These are phyloP conservation scores for Nibea coibor DNA, from an alignment of 2,113 vertebrate species.

Conservation along the genomic window DNA sequence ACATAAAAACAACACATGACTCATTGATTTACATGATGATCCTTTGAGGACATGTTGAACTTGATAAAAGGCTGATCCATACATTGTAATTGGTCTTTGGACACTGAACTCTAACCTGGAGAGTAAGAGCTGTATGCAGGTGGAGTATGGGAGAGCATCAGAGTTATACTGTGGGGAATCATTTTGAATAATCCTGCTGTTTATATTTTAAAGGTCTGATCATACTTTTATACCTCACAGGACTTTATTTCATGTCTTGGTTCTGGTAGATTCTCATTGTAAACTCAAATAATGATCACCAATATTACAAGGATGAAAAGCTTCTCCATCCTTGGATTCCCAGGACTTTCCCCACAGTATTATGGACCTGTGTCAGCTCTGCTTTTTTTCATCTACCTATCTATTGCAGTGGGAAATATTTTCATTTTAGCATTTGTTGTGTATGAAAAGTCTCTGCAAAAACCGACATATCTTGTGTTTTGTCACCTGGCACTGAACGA, in stretches of 20 bases:
- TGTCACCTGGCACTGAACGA: conserved; percentile 81
- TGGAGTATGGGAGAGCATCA: neutral
- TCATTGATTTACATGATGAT: neutral
- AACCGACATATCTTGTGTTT: conserved; percentile 79
- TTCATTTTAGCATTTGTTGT: conserved; percentile 74
- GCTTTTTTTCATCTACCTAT: conserved; percentile 69
- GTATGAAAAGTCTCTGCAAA: conserved; percentile 72
- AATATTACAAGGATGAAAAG: conserved; percentile 31
- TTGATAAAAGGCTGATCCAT: conserved; percentile 21
- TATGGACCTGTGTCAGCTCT: conserved; percentile 56
- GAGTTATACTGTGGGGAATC: neutral
- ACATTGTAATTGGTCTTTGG: neutral
- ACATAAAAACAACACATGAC: neutral
- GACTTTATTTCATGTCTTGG: neutral
- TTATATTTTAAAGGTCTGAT: neutral
- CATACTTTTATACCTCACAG: neutral
- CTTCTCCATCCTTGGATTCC: conserved; percentile 76
- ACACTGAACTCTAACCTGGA: neutral
- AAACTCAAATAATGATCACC: neutral
- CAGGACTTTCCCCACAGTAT: conserved; percentile 70
- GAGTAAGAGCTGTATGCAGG: neutral
- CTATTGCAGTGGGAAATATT: conserved; percentile 68
- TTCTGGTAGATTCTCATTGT: neutral
- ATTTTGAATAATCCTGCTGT: neutral
- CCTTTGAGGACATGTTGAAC: conserved; percentile 15